phyloP scores from a whole-genome alignment of 1,140 invertebrate genomes.

The Cyclina sinensis region DNA sequence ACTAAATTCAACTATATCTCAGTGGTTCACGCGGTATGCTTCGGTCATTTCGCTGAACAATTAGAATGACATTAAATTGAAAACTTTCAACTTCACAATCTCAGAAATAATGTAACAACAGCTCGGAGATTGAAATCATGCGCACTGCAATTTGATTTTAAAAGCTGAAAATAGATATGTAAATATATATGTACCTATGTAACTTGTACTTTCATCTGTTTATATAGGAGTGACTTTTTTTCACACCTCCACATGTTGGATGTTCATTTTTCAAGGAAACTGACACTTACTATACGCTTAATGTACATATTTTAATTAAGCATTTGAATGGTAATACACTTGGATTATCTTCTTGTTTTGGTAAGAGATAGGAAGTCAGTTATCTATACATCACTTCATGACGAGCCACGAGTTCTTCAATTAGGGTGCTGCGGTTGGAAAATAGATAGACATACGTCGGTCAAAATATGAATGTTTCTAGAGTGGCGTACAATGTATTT shows the following conservation, averaged over 20 bases:
- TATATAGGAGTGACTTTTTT: not conserved
- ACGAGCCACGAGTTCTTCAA: not conserved
- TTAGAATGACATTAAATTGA: too few relatives aligned
- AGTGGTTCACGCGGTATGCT: too few relatives aligned
- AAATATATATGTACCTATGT: too few relatives aligned
- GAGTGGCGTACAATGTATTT: not conserved
- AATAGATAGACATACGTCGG: not conserved
- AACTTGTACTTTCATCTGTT: not conserved
- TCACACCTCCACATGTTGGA: conserved; percentile 17
- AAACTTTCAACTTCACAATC: too few relatives aligned
- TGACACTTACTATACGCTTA: not conserved
- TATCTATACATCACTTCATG: conserved; percentile 4
- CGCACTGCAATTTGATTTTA: too few relatives aligned
- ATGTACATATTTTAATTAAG: conserved; percentile 34
- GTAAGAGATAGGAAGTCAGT: conserved; percentile 15
- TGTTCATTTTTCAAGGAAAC: conserved; percentile 21
- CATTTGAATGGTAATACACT: not conserved
- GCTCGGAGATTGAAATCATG: too few relatives aligned
- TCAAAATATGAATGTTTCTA: not conserved
- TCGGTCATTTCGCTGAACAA: too few relatives aligned
- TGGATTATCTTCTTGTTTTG: not conserved
- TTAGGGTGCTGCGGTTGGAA: conserved; percentile 4
- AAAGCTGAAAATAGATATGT: too few relatives aligned
- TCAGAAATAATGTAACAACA: too few relatives aligned
- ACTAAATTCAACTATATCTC: too few relatives aligned